Evolutionary conservation across 1,140 invertebrate species (phyloP), one percentile per base, ranked within the genome.

Genomic region (Zaprionus inermis): DNA sequence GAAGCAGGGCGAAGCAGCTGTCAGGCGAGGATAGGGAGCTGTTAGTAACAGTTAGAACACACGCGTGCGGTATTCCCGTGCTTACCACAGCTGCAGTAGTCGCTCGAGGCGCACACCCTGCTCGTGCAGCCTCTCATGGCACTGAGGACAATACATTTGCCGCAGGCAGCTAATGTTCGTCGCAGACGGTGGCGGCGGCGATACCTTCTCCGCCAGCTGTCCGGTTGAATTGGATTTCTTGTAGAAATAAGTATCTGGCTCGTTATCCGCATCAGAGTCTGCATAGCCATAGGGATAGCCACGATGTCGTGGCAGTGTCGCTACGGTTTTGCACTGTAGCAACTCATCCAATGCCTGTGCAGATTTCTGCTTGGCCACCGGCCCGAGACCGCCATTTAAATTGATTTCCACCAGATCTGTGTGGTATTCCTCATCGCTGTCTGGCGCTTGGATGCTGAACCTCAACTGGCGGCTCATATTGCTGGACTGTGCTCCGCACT

Each of bases 111-210:
- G 82, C 11, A 91, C 90, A 38, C 78, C 85, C 49, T 91, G 72
- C 18, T 86, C 80, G 36, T 91, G 85, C 30, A 91, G n/a, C 32
- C 90, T 76, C 55, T 91, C 85, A 6, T 91, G 70, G 70, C 90
- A 91, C 41, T 90, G 68, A 3, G 90, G 90, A 16, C 90, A 91
- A 64, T 91, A 91, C 90, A 91, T 91, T 71, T 91, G 90, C 0
- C 90, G 55, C 49, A 91, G 57, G 34, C 90, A 91, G 36, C 90
- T 91, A 0, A 91, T 90, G 28, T 88, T 91, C 14, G 78, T 76
- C 36, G 85, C 78, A 7, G 86, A 64, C 12, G 84, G 84, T 34
- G 78, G 52, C 1, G 74, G 54, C 9, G 80, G 80, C 3, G 83
- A 79, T 5, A 89, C 84, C 66, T 89, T 89, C 60, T 84, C 85